phyloP scores from a whole-genome alignment of 2,888 invertebrate species.

The Cantharis lateralis region DNA sequence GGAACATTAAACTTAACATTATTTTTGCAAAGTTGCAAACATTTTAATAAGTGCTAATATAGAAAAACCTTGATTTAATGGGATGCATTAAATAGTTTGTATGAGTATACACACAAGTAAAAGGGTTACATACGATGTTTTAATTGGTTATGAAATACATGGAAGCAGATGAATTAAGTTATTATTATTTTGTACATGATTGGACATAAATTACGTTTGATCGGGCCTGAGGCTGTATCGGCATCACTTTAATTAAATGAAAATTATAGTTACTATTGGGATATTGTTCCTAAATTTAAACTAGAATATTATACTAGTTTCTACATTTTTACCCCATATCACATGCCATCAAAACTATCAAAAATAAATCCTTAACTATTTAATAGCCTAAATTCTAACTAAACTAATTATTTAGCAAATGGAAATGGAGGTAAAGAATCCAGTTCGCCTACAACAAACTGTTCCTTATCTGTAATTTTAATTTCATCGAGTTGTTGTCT shows the following conservation, averaged over 20 bases:
- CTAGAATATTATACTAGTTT: not conserved
- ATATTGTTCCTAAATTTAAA: not conserved
- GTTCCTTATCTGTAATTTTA: not conserved
- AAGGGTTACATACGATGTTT: not conserved
- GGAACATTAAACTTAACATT: too few species aligned
- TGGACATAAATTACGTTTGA: not conserved
- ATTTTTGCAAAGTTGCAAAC: not conserved
- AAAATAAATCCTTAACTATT: not conserved
- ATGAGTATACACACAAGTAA: not conserved
- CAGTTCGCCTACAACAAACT: slow-evolving; percentile 33
- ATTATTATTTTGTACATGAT: not conserved
- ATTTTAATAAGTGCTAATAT: not conserved
- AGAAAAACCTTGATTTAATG: not conserved
- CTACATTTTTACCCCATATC: not conserved
- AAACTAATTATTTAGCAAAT: slow-evolving; percentile 19
- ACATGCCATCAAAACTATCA: not conserved
- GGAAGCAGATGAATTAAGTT: not conserved
- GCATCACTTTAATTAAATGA: not conserved
- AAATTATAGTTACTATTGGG: not conserved
- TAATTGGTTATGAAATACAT: not conserved
- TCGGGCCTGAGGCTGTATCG: not conserved
- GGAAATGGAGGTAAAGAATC: slow-evolving; percentile 37
- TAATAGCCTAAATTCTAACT: not conserved
- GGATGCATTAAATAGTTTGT: not conserved
- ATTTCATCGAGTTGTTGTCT: slow-evolving; percentile 26